phyloP scores from a whole-genome alignment of 2,797 vertebrate genomes.

The Choloepus didactylus region DNA sequence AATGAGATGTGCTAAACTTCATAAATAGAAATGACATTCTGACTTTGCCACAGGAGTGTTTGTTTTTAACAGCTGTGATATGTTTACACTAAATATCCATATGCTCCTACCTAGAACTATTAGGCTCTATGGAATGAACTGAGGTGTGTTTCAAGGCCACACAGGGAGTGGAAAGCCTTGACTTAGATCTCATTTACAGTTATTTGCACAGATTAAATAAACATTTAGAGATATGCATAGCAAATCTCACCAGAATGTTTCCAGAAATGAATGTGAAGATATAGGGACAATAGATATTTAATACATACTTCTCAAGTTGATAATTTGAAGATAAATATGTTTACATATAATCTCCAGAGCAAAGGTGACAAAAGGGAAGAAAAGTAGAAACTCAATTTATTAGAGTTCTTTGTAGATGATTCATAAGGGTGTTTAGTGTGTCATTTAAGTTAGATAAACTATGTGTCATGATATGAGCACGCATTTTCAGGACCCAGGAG shows the following conservation, averaged over 20 bases:
- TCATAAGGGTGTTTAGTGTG: not conserved
- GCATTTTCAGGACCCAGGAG: not conserved
- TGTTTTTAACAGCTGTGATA: slow-evolving; percentile 58
- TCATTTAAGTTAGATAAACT: not conserved
- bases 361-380: not conserved
- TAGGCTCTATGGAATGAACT: slow-evolving; percentile 61
- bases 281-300: not conserved
- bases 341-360: not conserved
- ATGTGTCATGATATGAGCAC: not conserved
- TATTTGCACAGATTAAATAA: slow-evolving; percentile 63
- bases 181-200: slow-evolving; percentile 61
- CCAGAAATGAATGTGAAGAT: slow-evolving; percentile 65
- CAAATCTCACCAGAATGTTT: slow-evolving; percentile 57
- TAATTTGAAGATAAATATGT: not conserved
- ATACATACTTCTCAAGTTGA: slow-evolving; percentile 21
- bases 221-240: slow-evolving; percentile 7
- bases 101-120: slow-evolving; percentile 10
- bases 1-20: not conserved
- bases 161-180: slow-evolving; percentile 54
- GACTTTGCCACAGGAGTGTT: slow-evolving; percentile 27
- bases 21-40: not conserved
- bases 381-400: not conserved
- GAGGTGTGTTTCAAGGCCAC: slow-evolving; percentile 80
- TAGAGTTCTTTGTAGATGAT: not conserved
- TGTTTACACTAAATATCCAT: slow-evolving; percentile 56